These are phyloP conservation scores for Patagioenas fasciata DNA, from an alignment of 2,113 vertebrate species.

Conservation along the genomic window DNA sequence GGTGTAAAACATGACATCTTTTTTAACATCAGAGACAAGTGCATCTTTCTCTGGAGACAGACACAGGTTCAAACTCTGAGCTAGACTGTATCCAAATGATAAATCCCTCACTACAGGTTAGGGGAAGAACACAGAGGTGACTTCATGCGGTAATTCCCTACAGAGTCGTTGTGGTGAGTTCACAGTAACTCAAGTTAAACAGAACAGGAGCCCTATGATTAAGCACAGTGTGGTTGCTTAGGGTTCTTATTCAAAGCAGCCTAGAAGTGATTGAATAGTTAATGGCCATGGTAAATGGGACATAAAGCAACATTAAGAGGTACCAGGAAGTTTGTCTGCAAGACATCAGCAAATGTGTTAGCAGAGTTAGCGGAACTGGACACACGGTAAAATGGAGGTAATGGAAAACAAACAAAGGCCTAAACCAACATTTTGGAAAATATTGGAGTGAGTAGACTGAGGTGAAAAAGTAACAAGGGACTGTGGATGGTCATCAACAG, in stretches of 20 bases:
- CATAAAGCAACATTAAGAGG: background rate
- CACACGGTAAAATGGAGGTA: background rate
- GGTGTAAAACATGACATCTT: background rate
- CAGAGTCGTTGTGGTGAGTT: background rate
- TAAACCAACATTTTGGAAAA: background rate
- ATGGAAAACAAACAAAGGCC: background rate
- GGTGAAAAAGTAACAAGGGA: background rate
- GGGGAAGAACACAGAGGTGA: background rate
- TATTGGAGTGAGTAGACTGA: background rate
- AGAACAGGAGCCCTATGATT: background rate
- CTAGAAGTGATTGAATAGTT: background rate
- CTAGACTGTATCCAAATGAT: background rate
- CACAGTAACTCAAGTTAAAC: background rate
- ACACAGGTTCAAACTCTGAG: background rate
- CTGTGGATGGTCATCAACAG: background rate
- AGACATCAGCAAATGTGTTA: background rate
- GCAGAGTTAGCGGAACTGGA: background rate
- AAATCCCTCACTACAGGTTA: background rate
- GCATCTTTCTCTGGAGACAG: background rate
- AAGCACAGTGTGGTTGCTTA: background rate
- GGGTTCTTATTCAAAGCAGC: background rate
- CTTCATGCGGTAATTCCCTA: rapidly evolving
- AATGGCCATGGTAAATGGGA: background rate
- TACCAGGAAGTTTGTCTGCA: background rate
- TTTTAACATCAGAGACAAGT: background rate